Percentiles rank a stretch among this genome's conserved stretches.
These are phyloP conservation scores for Melanocharis versteri DNA, from an alignment of 2,113 vertebrate genomes.

Conservation along the genomic window DNA sequence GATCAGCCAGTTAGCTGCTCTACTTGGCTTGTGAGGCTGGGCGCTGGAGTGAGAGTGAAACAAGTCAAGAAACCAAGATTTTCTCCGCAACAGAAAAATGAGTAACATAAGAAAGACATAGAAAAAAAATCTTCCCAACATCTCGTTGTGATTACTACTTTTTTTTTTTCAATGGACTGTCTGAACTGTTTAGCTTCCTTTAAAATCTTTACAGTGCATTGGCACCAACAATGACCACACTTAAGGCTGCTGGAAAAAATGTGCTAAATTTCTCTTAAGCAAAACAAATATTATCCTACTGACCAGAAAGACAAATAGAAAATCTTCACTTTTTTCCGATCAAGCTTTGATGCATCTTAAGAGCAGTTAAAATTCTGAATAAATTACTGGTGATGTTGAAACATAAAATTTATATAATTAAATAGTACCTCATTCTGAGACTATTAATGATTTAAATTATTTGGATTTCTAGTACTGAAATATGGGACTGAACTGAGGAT, in stretches of 20 bases:
- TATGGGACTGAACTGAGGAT: background rate
- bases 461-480: background rate
- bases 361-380: background rate
- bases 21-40: background rate
- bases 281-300: background rate
- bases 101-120: background rate
- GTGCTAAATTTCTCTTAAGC: background rate
- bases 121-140: background rate
- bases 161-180: background rate
- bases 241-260: background rate
- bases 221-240: background rate
- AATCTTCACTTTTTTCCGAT: background rate
- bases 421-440: background rate
- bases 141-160: background rate
- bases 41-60: background rate
- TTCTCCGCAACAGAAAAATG: background rate
- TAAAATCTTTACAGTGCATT: background rate
- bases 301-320: background rate
- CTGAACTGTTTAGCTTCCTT: background rate
- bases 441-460: background rate
- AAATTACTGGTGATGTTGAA: background rate
- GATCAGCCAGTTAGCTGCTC: background rate
- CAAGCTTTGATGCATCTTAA: background rate
- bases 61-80: background rate
- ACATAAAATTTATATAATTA: background rate